phyloP scores from a whole-genome alignment of 2,113 vertebrate genomes.

The Rhabdomys dilectus region DNA sequence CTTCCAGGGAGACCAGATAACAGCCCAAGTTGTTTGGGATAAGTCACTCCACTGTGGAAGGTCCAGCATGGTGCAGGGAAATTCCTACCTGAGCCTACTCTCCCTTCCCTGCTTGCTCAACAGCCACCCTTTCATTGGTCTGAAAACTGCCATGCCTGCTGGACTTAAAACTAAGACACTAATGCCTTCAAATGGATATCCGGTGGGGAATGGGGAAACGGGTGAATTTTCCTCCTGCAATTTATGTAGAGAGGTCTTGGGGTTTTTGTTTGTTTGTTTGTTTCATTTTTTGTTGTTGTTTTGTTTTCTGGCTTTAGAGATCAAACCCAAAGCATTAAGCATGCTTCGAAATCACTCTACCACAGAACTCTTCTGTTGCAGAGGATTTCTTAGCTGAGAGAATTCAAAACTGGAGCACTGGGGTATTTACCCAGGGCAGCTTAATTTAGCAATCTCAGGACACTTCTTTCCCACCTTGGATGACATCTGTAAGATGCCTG shows the following conservation, averaged over 20 bases:
- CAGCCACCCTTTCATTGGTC: rapidly evolving
- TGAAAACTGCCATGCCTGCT: not conserved
- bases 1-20: not conserved
- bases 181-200: not conserved
- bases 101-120: not conserved
- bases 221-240: not conserved
- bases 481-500: not conserved
- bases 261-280: not conserved
- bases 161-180: not conserved
- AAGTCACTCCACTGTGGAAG: not conserved
- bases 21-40: not conserved
- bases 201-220: not conserved
- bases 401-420: not conserved
- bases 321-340: not conserved
- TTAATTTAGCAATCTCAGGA: not conserved
- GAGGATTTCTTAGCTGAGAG: not conserved
- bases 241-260: not conserved
- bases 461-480: not conserved
- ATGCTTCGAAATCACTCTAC: not conserved
- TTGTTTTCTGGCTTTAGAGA: not conserved
- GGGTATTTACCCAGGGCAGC: not conserved
- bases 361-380: too few species aligned
- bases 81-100: not conserved
- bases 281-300: not conserved
- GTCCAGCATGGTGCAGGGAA: not conserved